phyloP scores from a whole-genome alignment of 2,888 invertebrate genomes.

The Lymantria dispar region DNA sequence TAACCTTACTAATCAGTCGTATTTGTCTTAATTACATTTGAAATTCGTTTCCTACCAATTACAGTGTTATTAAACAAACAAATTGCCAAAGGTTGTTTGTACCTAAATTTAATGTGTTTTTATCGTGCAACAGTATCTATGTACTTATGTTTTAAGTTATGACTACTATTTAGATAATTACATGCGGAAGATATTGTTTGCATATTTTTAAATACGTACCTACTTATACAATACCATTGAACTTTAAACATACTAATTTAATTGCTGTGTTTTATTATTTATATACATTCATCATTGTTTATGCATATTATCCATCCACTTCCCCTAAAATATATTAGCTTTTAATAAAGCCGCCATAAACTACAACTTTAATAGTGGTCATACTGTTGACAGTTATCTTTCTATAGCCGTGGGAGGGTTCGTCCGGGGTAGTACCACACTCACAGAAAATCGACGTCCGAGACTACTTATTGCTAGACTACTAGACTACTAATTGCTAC shows the following conservation, averaged over 20 bases:
- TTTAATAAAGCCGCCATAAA: too few species aligned
- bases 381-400: too few species aligned
- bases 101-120: background rate
- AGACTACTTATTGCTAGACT: too few species aligned
- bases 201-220: background rate
- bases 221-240: too few species aligned
- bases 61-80: conserved; percentile 3
- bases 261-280: background rate
- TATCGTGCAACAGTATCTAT: background rate
- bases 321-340: too few species aligned
- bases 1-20: background rate
- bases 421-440: too few species aligned
- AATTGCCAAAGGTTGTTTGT: conserved; percentile 1
- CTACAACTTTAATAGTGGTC: too few species aligned
- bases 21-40: conserved; percentile 2
- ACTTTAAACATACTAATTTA: background rate
- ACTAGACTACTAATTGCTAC: too few species aligned
- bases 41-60: conserved; percentile 10
- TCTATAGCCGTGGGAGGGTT: too few species aligned
- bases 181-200: conserved; percentile 7
- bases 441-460: too few species aligned
- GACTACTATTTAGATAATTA: conserved; percentile 7
- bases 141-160: background rate
- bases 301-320: too few species aligned
- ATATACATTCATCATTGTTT: background rate